A percentile compares a stretch with the other conserved stretches of the same genome.
These are phyloP conservation scores for Tolmerus cingulatus DNA, from an alignment of 2,888 invertebrate genomes.

Conservation along the genomic window DNA sequence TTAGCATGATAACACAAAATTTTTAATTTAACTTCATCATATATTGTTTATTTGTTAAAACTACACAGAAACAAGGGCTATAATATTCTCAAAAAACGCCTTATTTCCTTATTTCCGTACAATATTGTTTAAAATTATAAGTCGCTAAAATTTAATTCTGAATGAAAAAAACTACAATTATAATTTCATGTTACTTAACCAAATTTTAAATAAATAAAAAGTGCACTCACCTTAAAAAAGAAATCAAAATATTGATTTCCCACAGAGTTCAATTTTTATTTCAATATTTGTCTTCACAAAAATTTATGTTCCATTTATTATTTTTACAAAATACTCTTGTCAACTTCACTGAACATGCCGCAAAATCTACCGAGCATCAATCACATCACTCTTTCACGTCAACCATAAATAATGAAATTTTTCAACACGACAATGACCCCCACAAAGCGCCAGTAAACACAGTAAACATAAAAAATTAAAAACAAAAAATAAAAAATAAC, in stretches of 20 bases:
- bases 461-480: not conserved
- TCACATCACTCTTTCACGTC: not conserved
- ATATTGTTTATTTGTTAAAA: no score
- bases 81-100: no score
- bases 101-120: no score
- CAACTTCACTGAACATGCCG: not conserved
- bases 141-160: no score
- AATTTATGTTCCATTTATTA: not conserved
- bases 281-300: not conserved
- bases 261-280: not conserved
- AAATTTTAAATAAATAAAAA: not conserved
- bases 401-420: not conserved
- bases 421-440: not conserved
- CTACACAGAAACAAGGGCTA: no score
- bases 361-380: not conserved
- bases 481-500: not conserved
- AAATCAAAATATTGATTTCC: not conserved
- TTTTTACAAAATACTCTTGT: not conserved
- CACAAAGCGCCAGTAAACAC: not conserved
- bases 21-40: no score
- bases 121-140: no score
- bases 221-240: not conserved
- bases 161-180: no score
- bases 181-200: not conserved
- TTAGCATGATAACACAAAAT: no score